Evolutionary conservation across 2,888 invertebrate species (phyloP), one percentile per base, ranked within the genome.

Genomic region (Caradrina clavipalpis): DNA sequence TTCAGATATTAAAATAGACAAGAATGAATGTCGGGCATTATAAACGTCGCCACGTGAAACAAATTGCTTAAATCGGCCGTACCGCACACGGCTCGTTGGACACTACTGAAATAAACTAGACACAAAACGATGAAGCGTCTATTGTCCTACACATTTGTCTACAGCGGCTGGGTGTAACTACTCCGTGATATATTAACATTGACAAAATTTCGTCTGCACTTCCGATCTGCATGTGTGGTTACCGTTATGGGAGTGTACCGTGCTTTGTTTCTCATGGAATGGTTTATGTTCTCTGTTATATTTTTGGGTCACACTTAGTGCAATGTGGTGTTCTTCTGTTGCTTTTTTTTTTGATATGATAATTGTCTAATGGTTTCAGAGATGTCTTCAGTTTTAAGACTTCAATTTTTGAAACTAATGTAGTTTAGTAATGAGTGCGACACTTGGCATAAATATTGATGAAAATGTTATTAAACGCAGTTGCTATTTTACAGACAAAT

Each of bases 71-170:
- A 90, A 90, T 88, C 87, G 82, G 81, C 80, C 84, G 89, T 83
- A 86, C 89, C 87, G 77, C 86, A 79, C 86, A 83, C 87, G 84
- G 84, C 84, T 84, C 85, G 83, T 81, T 83, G 83, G 83, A 79
- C 80, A 77, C 83, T 82, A 86, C 90, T 84, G 89, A 90, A 94
- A 94, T 94, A 94, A 88, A 92, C 90, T 88, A 88, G 90, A 91
- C 92, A 86, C 85, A 92, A 92, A 90, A 91, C 86, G 85, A 88
- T 78, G 66, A 77, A 69, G 42, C 66, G 63, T 79, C 78, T 78
- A 82, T 84, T 76, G 83, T 81, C 74, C 73, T 74, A 84, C 82
- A 73, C 84, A 74, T 70, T 68, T 70, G 83, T 78, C 78, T 81
- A 72, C 72, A 69, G 76, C 70, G 63, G 65, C 69, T 78, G 83